Evolutionary conservation across 2,888 invertebrate genomes (phyloP).

Genomic region (Sepioteuthis lessoniana): DNA sequence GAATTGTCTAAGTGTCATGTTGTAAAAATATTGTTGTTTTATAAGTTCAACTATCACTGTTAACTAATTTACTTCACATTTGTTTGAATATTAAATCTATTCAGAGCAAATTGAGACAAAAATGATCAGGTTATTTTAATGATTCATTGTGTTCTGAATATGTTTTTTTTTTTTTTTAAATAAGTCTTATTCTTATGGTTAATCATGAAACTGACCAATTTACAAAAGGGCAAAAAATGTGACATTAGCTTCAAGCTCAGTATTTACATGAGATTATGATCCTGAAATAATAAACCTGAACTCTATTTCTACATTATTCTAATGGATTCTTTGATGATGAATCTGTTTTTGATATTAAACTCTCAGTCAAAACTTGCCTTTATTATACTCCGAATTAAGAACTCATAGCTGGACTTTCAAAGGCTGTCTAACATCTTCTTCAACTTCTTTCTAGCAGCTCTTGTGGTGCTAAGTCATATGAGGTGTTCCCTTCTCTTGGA

Average conservation of each 20-base stretch:
- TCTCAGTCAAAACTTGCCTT: too few relatives aligned
- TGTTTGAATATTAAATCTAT: neutral
- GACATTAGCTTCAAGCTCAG: neutral
- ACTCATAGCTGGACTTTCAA: too few relatives aligned
- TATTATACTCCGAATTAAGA: too few relatives aligned
- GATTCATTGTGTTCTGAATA: neutral
- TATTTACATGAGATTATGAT: neutral
- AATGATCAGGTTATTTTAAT: neutral
- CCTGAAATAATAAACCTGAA: too few relatives aligned
- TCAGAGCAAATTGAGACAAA: neutral
- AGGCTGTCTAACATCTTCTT: too few relatives aligned
- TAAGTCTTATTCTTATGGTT: neutral
- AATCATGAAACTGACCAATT: neutral
- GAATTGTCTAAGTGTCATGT: neutral
- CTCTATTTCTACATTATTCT: too few relatives aligned
- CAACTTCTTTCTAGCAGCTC: too few relatives aligned
- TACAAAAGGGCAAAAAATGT: neutral
- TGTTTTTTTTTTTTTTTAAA: neutral
- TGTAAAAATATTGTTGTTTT: neutral
- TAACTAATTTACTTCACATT: neutral
- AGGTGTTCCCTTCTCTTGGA: too few relatives aligned
- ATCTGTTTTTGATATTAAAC: too few relatives aligned
- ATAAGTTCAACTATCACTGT: neutral
- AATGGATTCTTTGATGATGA: too few relatives aligned
- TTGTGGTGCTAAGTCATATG: too few relatives aligned